Conservation (phyloP, 2,113 vertebrate species). For the Ursus arctos region DNA sequence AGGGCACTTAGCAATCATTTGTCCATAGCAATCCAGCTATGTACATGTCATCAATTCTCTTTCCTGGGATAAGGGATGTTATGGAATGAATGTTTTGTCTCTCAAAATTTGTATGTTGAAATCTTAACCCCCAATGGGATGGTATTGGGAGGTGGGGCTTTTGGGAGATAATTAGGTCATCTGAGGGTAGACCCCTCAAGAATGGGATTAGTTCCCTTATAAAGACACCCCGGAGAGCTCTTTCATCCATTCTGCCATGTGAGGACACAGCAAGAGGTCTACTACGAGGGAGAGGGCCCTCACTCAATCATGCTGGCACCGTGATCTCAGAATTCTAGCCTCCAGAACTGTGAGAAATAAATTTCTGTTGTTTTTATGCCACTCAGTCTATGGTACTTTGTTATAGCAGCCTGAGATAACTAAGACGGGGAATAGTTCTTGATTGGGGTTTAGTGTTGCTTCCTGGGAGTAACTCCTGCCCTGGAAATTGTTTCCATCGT, state of each 20-base stretch:
- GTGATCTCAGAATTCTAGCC: not conserved
- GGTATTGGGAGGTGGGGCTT: not conserved
- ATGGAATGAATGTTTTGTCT: not conserved
- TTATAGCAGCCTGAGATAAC: not conserved
- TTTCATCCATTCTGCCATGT: not conserved
- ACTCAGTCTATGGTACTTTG: not conserved
- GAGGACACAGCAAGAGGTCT: not conserved
- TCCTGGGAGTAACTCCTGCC: not conserved
- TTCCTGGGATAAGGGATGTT: not conserved
- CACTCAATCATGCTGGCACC: not conserved
- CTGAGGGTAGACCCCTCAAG: not conserved
- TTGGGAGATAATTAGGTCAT: not conserved
- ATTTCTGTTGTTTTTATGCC: not conserved
- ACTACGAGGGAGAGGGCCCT: not conserved
- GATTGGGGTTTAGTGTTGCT: not conserved
- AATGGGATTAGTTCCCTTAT: not conserved
- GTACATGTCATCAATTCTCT: not conserved
- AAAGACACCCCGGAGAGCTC: not conserved
- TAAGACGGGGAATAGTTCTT: not conserved
- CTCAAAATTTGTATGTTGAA: not conserved
- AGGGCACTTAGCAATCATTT: not conserved
- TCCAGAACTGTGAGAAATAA: not conserved
- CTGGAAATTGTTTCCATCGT: not conserved
- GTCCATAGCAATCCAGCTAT: not conserved
- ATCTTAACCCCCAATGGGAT: not conserved